Evolutionary conservation across 2,797 vertebrate genomes (phyloP).

Genomic region (Coranthus polyacanthus): DNA sequence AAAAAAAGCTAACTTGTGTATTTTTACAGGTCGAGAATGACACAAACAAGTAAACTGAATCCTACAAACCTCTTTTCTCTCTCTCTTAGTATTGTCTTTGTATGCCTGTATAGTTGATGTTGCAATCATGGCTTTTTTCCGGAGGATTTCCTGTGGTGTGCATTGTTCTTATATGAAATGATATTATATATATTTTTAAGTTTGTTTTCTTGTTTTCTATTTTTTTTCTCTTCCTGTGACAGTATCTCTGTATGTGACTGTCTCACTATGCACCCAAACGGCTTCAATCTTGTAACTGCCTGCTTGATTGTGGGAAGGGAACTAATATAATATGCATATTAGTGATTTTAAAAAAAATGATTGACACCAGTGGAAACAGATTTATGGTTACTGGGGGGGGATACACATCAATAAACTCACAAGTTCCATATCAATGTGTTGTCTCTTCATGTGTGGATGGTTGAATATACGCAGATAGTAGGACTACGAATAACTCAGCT

Average conservation of each 20-base stretch:
- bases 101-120: constrained; percentile 93
- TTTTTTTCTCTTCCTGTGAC: constrained; percentile 87
- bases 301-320: constrained; percentile 87
- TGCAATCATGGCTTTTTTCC: constrained; percentile 89
- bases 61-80: constrained; percentile 57
- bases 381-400: constrained; percentile 85
- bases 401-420: constrained; percentile 98
- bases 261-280: constrained; percentile 97
- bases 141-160: constrained; percentile 93
- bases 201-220: constrained; percentile 84
- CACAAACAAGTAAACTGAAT: constrained; percentile 70
- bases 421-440: constrained; percentile 88
- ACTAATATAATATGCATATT: constrained; percentile 81
- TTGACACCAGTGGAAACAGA: constrained; percentile 77
- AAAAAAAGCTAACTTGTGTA: constrained; percentile 60
- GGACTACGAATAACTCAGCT: no score
- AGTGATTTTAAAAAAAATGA: constrained; percentile 71
- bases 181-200: constrained; percentile 85
- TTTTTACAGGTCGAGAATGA: constrained; percentile 75
- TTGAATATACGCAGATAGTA: not conserved
- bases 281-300: constrained; percentile 91
- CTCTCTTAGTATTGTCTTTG: constrained; percentile 87
- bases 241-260: constrained; percentile 87
- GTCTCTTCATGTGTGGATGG: constrained; percentile 25
- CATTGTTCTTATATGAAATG: constrained; percentile 86